Conservation (phyloP, 2,797 vertebrate genomes). For the Synaphobranchus kaupii region DNA sequence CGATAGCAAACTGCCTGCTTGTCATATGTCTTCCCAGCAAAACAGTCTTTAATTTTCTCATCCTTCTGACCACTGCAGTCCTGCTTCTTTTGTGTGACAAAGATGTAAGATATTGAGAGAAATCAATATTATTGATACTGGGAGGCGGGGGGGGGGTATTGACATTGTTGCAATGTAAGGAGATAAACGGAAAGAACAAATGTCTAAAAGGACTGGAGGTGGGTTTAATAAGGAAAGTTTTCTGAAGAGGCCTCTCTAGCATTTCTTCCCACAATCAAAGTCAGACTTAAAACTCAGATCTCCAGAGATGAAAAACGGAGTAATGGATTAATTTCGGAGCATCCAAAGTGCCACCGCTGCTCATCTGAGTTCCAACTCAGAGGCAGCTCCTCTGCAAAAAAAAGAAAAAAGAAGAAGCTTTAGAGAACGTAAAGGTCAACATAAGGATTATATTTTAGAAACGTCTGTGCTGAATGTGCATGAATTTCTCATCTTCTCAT, state of each 20-base stretch:
- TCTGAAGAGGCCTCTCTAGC: background rate
- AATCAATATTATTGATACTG: background rate
- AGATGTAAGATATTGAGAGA: background rate
- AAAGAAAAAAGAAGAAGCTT: background rate
- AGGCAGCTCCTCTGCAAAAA: background rate
- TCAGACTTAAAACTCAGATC: background rate
- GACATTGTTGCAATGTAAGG: background rate
- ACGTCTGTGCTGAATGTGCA: background rate
- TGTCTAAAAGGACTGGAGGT: background rate
- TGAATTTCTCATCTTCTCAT: background rate
- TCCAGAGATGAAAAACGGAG: background rate
- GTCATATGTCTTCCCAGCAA: background rate
- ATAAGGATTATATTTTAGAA: background rate
- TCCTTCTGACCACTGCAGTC: background rate
- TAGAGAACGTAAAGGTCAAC: background rate
- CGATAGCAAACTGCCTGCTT: conserved; percentile 4
- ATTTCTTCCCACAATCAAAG: conserved; percentile 18
- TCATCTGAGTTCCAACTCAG: background rate
- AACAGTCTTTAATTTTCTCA: background rate
- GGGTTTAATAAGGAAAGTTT: background rate
- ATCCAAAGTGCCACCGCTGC: background rate
- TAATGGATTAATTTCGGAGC: conserved; percentile 10
- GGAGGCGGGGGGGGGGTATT: background rate
- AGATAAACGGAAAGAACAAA: background rate
- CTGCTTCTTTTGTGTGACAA: background rate